Conservation (phyloP, 2,888 invertebrate species). For the Hypolimnas misippus region DNA sequence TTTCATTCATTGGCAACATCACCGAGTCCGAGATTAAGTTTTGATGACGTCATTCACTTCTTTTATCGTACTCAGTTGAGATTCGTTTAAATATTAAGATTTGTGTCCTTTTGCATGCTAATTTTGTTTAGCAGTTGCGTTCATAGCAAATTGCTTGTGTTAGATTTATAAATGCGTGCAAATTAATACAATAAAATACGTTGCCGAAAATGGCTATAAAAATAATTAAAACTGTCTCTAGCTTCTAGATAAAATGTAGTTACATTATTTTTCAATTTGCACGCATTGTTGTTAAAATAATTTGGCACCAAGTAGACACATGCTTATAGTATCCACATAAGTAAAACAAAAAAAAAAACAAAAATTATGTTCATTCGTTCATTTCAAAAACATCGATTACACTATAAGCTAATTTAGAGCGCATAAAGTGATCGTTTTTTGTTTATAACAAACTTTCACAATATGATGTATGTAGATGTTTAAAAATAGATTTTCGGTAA, state of each 20-base stretch:
- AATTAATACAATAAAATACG: neutral
- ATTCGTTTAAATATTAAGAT: conserved; percentile 42
- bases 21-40: conserved; percentile 34
- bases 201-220: no score
- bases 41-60: conserved; percentile 76
- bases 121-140: conserved; percentile 50
- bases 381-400: conserved; percentile 12
- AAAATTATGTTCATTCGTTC: conserved; percentile 12
- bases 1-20: conserved; percentile 76
- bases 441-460: neutral
- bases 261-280: no score
- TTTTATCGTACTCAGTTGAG: conserved; percentile 54
- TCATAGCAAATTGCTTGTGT: conserved; percentile 11
- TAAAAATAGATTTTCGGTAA: neutral
- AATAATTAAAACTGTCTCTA: no score
- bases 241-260: no score
- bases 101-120: conserved; percentile 80
- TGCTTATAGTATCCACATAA: conserved; percentile 11
- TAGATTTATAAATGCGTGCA: conserved; percentile 19
- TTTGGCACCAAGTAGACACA: conserved; percentile 18
- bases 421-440: neutral
- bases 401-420: neutral
- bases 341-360: neutral
- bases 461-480: neutral
- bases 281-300: conserved; percentile 8